Percentiles rank a stretch among this genome's conserved stretches.
Conservation (phyloP, 1,140 invertebrate genomes). For the Cydia strobilella region DNA sequence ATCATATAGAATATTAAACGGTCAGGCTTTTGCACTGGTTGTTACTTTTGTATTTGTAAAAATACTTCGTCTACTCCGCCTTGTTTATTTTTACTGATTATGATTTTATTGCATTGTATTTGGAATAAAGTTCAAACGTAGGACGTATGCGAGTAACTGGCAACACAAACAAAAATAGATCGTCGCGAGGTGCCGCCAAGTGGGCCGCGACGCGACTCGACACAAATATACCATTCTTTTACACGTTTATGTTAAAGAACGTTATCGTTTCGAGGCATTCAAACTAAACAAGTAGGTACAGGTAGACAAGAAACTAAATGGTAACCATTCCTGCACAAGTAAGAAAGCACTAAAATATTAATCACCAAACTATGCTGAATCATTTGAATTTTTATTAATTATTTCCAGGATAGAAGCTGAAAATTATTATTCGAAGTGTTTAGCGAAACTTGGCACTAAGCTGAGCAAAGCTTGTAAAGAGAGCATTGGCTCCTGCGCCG, state of each 20-base stretch:
- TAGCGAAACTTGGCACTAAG: constrained; percentile 92
- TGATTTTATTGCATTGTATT: neutral
- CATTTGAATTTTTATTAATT: neutral
- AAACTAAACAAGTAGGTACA: neutral
- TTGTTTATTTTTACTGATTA: no score
- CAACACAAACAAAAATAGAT: constrained; percentile 61
- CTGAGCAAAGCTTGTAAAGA: constrained; percentile 90
- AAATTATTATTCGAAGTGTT: constrained; percentile 92
- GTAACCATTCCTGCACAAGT: neutral
- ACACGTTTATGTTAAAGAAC: constrained; percentile 15
- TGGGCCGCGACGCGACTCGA: constrained; percentile 50
- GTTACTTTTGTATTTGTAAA: no score
- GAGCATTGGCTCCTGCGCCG: constrained; percentile 89
- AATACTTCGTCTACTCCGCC: no score
- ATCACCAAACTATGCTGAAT: neutral
- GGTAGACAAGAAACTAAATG: neutral
- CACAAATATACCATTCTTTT: constrained; percentile 45
- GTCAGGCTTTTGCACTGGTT: no score
- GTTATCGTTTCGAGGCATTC: constrained; percentile 40
- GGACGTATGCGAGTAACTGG: constrained; percentile 59
- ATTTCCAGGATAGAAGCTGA: constrained; percentile 91
- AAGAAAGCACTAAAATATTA: neutral
- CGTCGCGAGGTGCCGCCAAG: constrained; percentile 55
- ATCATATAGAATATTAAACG: no score
- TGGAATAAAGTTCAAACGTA: constrained; percentile 38